Base-by-base conservation (phyloP, 92 coral and sea anemone species). In the Epizoanthus rinbou region DNA sequence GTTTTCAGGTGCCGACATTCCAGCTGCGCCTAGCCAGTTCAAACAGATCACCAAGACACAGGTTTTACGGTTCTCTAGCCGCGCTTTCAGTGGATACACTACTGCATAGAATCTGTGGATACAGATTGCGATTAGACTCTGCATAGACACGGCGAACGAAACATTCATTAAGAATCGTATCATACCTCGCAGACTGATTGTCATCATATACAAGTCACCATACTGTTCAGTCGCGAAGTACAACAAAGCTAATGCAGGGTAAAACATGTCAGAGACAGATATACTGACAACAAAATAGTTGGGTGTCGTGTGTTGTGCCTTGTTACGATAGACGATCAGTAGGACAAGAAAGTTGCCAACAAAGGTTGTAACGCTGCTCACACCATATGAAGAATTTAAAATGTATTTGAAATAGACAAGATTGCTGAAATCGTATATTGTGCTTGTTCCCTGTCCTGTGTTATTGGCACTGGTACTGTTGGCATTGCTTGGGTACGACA, bases 51-150 rank as follows among this genome's bases (percentile, higher is more conserved):
- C 8, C n/a, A 47, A 72, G 5, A 8, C 33, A 47, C 58, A 72
- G 11, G 21, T 39, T 8, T 47, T 72, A 33, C 4, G 57, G 4
- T 58, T 16, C 0, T 72, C 57, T 33, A 72, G 18, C 18, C 76
- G 52, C 10, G 76, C 76, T 39, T 72, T 47, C 14, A 72, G 57
- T n/a, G 60, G 76, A 22, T 72, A 72, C 17, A 72, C 31, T 0
- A 72, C 57, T 11, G 59, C 76, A 21, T 72, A 72, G 25, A 72
- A 72, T 47, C 76, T 72, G 58, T 72, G 76, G 24, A 72, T 17
- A 72, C 57, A 19, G 58, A 72, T 72, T 1, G 76, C 76, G 25
- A 45, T 2, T 2, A 47, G 24, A 45, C 57, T 72, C 76, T 72
- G 76, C 37, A n/a, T 47, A 4, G 76, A 72, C 16, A 72, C 57